These are phyloP conservation scores for Plemyria rubiginata DNA, from an alignment of 2,888 invertebrate species.

Conservation along the genomic window DNA sequence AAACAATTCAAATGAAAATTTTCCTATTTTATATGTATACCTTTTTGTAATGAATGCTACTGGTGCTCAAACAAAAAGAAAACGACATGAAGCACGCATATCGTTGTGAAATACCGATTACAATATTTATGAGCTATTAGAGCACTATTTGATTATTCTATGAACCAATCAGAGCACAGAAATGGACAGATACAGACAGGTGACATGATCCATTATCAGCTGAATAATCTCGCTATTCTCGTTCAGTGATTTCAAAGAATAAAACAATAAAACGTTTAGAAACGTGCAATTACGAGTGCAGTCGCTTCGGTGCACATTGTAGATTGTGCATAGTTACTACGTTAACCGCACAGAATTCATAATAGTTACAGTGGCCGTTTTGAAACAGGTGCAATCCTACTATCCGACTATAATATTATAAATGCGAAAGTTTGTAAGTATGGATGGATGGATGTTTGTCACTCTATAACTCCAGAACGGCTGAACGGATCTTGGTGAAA, in stretches of 20 bases:
- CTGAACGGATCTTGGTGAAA: too few species aligned
- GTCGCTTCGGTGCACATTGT: constrained; percentile 36
- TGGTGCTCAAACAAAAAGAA: constrained; percentile 1
- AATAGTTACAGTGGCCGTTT: constrained; percentile 5
- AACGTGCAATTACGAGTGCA: constrained; percentile 39
- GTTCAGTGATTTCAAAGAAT: constrained; percentile 28
- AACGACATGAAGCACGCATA: constrained; percentile 6
- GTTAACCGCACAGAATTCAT: constrained; percentile 7
- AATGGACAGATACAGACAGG: constrained; percentile 18
- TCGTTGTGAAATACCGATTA: constrained; percentile 5
- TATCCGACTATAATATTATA: too few species aligned
- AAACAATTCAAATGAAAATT: too few species aligned
- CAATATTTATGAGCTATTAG: constrained; percentile 12
- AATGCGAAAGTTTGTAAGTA: too few species aligned
- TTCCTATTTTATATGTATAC: too few species aligned
- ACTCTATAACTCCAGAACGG: too few species aligned
- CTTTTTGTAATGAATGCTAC: background rate
- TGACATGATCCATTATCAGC: constrained; percentile 22
- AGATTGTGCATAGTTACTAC: constrained; percentile 25
- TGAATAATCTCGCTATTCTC: constrained; percentile 2
- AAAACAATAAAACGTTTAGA: constrained; percentile 34
- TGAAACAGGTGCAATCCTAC: constrained; percentile 11
- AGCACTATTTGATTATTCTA: constrained; percentile 19
- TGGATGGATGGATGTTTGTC: too few species aligned
- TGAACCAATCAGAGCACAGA: constrained; percentile 21